Base-by-base conservation (phyloP, 2,113 vertebrate species). In the Leptobrachium leishanense region DNA sequence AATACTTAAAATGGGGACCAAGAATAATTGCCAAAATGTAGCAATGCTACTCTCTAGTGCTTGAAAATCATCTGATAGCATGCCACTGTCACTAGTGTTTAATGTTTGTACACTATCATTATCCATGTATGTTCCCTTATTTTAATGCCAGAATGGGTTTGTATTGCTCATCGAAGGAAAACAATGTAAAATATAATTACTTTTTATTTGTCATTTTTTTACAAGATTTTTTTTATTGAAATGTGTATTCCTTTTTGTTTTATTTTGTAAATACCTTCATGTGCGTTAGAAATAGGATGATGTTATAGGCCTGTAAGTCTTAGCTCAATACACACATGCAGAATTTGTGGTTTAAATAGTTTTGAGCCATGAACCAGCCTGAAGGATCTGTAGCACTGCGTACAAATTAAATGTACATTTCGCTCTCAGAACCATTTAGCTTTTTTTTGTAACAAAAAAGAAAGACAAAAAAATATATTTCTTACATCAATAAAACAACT, bases 401-500 rank as follows among this genome's bases (percentile, higher is more conserved):
- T 90, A 90, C 92, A 86, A 88, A 89, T 76, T 83, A 87, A 88
- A 86, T 92, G 86, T 84, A 88, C 89, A 85, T 74, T 92, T 90
- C 83, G 91, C 92, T 94, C 91, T 91, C 92, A 94, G 93, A 95
- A 94, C 93, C 92, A 92, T 92, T 95, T 94, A 92, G 92, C 86
- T 93, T 90, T 97, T 98, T 98, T 98, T 98, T 98, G 92, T 97
- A 97, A 95, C 91, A 92, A 94, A 95, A 87, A 86, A 91, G 90
- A 94, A 95, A 87, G 85, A 92, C 92, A 88, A 92, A 92, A 87
- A 91, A 93, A 92, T 92, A 94, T 92, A 93, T 98, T 99, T 99
- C 95, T 92, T 98, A 98, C 94, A 88, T 98, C 95, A 98, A 99
- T 99, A 98, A 99, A 96, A 96, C 90, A 89, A 88, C 84, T 95